Percentiles rank a stretch among this genome's conserved stretches.
These are phyloP conservation scores for Didymodactylos carnosus DNA, from an alignment of 2,888 invertebrate genomes.

Conservation along the genomic window DNA sequence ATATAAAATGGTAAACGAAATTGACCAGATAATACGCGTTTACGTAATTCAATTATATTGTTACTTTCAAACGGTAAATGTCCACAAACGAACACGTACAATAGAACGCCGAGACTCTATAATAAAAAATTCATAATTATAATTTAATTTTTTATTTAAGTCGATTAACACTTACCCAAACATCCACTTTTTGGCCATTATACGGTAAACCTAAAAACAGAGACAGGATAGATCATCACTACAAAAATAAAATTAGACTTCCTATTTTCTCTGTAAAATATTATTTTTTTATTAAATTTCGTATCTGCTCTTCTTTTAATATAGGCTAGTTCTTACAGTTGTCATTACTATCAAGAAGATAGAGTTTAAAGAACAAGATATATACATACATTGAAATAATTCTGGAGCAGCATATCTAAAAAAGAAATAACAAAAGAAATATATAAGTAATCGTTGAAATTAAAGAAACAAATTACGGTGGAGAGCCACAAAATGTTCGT, in stretches of 20 bases:
- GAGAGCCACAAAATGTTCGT: constrained; percentile 89
- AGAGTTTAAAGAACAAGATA: too few species aligned
- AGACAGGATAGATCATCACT: too few species aligned
- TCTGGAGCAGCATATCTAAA: neutral
- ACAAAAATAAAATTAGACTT: too few species aligned
- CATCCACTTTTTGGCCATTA: constrained; percentile 45
- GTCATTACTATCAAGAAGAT: too few species aligned
- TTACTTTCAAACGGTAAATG: constrained; percentile 86
- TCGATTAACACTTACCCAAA: too few species aligned
- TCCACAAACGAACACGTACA: constrained; percentile 84
- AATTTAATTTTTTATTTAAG: neutral
- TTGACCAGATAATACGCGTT: constrained; percentile 69
- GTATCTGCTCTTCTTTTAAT: too few species aligned
- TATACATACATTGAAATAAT: neutral
- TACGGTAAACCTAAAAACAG: too few species aligned
- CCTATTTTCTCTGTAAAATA: too few species aligned
- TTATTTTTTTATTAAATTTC: too few species aligned
- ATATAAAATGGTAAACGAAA: constrained; percentile 93
- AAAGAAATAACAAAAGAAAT: neutral
- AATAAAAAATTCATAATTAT: neutral
- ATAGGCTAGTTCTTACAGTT: too few species aligned
- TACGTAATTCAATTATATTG: constrained; percentile 67
- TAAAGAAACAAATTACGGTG: constrained; percentile 43
- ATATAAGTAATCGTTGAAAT: too few species aligned
- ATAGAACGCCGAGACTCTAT: constrained; percentile 73